Base-by-base conservation (phyloP, 2,113 vertebrate species). In the Odontesthes bonariensis region DNA sequence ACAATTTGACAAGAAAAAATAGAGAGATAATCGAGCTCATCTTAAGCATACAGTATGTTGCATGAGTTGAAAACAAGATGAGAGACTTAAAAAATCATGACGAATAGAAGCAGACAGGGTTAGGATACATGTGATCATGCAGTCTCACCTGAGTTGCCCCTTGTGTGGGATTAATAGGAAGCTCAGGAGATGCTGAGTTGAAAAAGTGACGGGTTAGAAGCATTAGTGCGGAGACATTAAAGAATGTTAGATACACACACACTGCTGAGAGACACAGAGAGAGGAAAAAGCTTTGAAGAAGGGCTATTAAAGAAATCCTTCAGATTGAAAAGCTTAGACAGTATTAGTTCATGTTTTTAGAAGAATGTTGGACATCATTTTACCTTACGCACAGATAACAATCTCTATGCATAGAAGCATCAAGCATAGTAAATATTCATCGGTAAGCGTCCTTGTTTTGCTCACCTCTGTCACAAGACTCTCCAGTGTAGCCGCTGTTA, bases 401-500 rank as follows among this genome's bases (percentile, higher is more conserved):
- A 47, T 31, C 11, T 31, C 8, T 49, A 19, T 7, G 1, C 3
- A 54, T 7, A 20, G 8, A 38, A 27, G 51, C 12, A 13, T 2
- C 23, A 4, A 22, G 3, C 8, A n/a, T 2, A 4, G n/a, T 12
- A 13, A 6, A 17, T 3, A 14, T 4, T 1, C 11, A 14, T 3
- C 19, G 33, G 13, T n/a, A 19, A 46, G 17, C 6, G 19, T 49
- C 46, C 10, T 49, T 10, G 11, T 59, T 49, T 40, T 14, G 5
- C 88, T 95, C 92, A 99, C 98, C 98, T 96, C 94, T 94, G 79
- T 98, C 97, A 32, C 98, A 99, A 68, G 92, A 93, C 81, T 97
- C 96, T 62, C 98, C 98, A 0, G 96, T 97, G 84, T 97, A 99
- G 22, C 98, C 98, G 0, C 95, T 94, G 95, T 92, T 93, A 85